Base-by-base conservation (phyloP, 2,797 vertebrate genomes). In the Melanotaenia trifasciata region DNA sequence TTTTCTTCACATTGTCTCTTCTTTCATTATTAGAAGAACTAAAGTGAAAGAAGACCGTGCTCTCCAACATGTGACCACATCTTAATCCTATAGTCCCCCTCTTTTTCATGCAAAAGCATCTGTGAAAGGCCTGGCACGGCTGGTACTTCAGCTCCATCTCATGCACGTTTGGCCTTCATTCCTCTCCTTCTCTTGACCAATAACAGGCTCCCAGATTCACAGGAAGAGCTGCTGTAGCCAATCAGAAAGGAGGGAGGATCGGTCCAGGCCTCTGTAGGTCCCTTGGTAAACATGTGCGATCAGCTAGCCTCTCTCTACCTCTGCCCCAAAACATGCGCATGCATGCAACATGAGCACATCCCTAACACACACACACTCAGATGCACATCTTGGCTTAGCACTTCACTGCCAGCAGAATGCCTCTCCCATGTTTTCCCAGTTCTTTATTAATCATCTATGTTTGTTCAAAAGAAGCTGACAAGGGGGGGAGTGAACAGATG, bases 181-280 rank as follows among this genome's bases (percentile, higher is more conserved):
- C 77, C 70, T 73, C 65, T 79, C 58, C 30, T 35, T 57, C 30
- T 73, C 28, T 74, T 20, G 1, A 66, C 88, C 89, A 89, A 87
- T 90, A 72, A 65, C 64, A 76, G 65, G 35, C 64, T 32, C 58
- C 54, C 26, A 65, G 28, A 83, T 63, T 80, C 58, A 22, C 79
- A 45, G 84, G 76, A 90, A 84, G 70, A 53, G 72, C 70, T 22
- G 63, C 33, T 14, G 74, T 5, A 73, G 63, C 93, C 91, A 94
- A 94, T 93, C 73, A 78, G 78, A 84, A 72, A 66, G 56, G 79
- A 92, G 87, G 90, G 90, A 92, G 92, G 86, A 78, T 87, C 87
- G 76, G 74, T 7, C 3, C 53, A 54, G 66, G 84, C 80, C 87
- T 87, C 81, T 76, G 62, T 75, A 78, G 86, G 87, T 91, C 72